Conservation (phyloP, 2,797 vertebrate genomes). For the Novumbra hubbsi region DNA sequence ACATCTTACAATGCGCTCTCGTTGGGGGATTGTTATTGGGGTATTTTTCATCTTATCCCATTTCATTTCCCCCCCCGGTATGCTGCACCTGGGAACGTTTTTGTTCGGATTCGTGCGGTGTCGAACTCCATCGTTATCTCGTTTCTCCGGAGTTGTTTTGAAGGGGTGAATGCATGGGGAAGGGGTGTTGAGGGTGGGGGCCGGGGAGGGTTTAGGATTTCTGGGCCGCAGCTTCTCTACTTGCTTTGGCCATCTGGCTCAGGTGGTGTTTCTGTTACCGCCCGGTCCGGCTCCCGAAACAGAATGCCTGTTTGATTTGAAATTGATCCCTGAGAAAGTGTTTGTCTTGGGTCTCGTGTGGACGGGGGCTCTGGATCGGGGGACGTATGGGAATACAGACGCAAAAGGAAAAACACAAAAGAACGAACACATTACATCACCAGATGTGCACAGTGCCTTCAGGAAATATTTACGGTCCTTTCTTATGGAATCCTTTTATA, state of each 20-base stretch:
- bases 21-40: background rate
- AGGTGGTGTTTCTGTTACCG: background rate
- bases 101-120: background rate
- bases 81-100: background rate
- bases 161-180: constrained; percentile 36
- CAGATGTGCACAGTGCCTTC: too few relatives aligned
- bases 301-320: background rate
- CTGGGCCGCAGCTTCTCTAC: background rate
- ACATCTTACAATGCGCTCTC: background rate
- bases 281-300: background rate
- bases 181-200: background rate
- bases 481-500: too few relatives aligned
- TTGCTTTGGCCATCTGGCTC: background rate
- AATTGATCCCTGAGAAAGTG: background rate
- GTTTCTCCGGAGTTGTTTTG: background rate
- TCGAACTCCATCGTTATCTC: background rate
- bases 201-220: background rate
- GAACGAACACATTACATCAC: background rate
- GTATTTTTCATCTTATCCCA: background rate
- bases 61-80: too few relatives aligned
- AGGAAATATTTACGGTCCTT: too few relatives aligned
- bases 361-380: background rate
- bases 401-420: background rate
- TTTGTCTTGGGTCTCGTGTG: background rate
- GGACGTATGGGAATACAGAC: background rate